phyloP scores from a whole-genome alignment of 1,140 invertebrate species.

The Elysia chlorotica region DNA sequence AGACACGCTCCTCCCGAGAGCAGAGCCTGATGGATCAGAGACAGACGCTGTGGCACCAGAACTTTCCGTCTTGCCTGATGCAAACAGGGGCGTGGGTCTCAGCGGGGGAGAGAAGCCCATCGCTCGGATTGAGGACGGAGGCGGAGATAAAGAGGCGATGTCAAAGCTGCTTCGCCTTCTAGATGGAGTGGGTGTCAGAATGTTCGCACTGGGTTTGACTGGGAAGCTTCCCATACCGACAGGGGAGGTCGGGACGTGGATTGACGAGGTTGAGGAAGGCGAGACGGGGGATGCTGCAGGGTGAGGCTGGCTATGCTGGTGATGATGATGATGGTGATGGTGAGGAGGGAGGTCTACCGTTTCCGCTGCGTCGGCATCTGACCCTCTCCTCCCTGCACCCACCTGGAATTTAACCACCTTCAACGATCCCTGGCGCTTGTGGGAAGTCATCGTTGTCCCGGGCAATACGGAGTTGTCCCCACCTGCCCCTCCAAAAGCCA shows the following conservation, averaged over 20 bases:
- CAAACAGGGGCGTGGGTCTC: neutral
- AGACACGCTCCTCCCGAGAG: neutral
- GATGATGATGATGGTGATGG: neutral
- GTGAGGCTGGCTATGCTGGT: neutral
- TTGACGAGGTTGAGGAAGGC: neutral
- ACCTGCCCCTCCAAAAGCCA: too few relatives aligned
- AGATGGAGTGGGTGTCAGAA: neutral
- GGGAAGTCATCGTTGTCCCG: neutral
- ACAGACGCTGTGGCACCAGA: neutral
- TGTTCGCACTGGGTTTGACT: too few relatives aligned
- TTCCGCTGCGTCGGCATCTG: too few relatives aligned
- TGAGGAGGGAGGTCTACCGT: too few relatives aligned
- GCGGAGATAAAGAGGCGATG: neutral
- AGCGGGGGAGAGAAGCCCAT: too few relatives aligned
- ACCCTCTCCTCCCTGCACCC: too few relatives aligned
- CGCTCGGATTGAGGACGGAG: neutral
- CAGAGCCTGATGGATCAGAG: neutral
- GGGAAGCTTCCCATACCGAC: neutral
- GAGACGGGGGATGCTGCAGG: neutral
- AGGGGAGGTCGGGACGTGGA: neutral
- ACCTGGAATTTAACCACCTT: constrained; percentile 12
- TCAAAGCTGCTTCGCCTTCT: neutral
- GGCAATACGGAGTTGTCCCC: too few relatives aligned
- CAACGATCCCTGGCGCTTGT: neutral
- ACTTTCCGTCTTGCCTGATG: neutral